Evolutionary conservation across 2,888 invertebrate species (phyloP).

Genomic region (Ditula angustiorana): DNA sequence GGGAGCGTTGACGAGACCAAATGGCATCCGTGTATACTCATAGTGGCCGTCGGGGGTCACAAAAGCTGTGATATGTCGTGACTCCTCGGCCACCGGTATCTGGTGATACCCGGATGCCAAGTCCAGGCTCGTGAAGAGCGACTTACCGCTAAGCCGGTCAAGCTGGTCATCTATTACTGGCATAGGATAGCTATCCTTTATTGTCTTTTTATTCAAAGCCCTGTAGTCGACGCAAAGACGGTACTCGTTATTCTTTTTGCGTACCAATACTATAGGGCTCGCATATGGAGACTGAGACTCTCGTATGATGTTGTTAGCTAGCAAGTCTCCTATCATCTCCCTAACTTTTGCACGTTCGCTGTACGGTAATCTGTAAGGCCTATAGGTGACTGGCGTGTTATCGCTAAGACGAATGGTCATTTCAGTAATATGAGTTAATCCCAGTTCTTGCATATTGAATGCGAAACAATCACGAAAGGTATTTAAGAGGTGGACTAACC

Average conservation of each 20-base stretch:
- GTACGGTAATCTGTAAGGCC: constrained; percentile 3
- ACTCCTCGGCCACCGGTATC: too few relatives aligned
- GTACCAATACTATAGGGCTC: constrained; percentile 39
- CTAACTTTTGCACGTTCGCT: constrained; percentile 1
- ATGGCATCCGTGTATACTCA: too few relatives aligned
- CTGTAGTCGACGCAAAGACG: too few relatives aligned
- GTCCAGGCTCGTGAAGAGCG: constrained; percentile 46
- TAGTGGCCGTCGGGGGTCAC: too few relatives aligned
- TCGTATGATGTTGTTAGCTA: constrained; percentile 32
- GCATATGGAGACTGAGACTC: constrained; percentile 39
- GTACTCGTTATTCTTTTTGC: too few relatives aligned
- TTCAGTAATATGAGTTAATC: background rate
- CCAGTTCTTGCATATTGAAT: background rate
- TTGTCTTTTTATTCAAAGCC: too few relatives aligned
- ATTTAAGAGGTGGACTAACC: background rate
- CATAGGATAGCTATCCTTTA: too few relatives aligned
- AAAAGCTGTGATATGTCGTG: too few relatives aligned
- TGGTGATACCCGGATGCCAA: too few relatives aligned
- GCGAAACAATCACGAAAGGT: background rate
- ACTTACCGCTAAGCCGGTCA: constrained; percentile 47
- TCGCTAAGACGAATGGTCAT: constrained; percentile 1
- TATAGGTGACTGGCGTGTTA: background rate
- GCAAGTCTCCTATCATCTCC: constrained; percentile 19
- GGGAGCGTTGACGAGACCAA: too few relatives aligned
- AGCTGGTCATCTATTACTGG: constrained; percentile 52